phyloP scores from a whole-genome alignment of 2,888 invertebrate species.

The Eumerus sabulonum region DNA sequence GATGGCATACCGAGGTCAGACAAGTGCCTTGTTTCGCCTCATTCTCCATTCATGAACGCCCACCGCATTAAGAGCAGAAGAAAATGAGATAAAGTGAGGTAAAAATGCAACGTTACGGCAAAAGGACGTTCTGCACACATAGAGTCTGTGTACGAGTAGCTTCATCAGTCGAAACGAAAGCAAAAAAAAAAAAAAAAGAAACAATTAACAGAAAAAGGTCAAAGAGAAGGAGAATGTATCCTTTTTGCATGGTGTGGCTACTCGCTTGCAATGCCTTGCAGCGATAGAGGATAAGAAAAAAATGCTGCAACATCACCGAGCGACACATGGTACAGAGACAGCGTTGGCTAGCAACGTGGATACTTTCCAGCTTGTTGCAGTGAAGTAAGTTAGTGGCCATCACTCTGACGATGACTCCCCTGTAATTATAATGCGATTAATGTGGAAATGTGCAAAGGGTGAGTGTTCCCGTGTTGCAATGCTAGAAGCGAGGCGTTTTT shows the following conservation, averaged over 20 bases:
- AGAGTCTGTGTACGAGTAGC: too few species aligned
- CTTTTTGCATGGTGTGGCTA: conserved; percentile 3
- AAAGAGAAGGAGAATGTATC: conserved; percentile 14
- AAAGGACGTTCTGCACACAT: too few species aligned
- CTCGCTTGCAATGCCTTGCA: background rate
- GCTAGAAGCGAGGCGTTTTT: conserved; percentile 27
- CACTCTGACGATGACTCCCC: conserved; percentile 10
- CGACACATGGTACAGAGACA: background rate
- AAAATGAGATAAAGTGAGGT: conserved; percentile 53
- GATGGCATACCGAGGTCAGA: conserved; percentile 21
- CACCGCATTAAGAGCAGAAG: conserved; percentile 34
- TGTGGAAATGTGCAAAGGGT: conserved; percentile 41
- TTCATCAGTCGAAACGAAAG: too few species aligned
- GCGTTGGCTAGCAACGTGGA: conserved; percentile 3
- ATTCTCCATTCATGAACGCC: conserved; percentile 44
- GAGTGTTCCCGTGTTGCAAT: conserved; percentile 18
- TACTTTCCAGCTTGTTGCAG: conserved; percentile 59
- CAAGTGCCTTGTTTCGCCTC: conserved; percentile 25
- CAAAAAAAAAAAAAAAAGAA: too few species aligned
- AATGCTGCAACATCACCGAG: too few species aligned
- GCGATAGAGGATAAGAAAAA: background rate
- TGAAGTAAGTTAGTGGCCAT: conserved; percentile 2
- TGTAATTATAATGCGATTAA: conserved; percentile 67
- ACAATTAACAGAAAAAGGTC: too few species aligned
- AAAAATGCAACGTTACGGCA: conserved; percentile 61